A percentile compares a stretch with the other conserved stretches of the same genome.
phyloP scores from a whole-genome alignment of 1,140 invertebrate genomes.

The Meloidogyne exigua region DNA sequence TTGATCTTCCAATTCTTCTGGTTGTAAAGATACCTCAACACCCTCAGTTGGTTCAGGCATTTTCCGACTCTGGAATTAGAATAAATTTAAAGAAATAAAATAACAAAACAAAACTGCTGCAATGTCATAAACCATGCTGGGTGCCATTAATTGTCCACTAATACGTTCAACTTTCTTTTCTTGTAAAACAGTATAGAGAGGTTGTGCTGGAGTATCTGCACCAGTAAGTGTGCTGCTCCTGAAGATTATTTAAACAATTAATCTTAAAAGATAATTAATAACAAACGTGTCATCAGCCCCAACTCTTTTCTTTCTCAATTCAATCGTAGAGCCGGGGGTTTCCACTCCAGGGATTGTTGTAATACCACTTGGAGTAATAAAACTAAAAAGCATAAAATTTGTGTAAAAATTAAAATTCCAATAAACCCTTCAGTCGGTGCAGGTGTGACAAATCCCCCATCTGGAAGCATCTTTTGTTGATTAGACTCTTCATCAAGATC shows the following conservation, averaged over 20 bases:
- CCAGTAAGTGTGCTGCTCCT: conserved; percentile 65
- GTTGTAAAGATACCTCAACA: conserved; percentile 91
- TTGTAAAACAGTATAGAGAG: conserved; percentile 84
- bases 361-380: conserved; percentile 91
- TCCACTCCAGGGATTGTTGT: conserved; percentile 92
- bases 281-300: conserved; percentile 87
- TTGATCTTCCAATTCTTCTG: conserved; percentile 92
- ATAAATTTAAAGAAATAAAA: conserved; percentile 24
- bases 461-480: conserved; percentile 45
- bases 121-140: conserved; percentile 73
- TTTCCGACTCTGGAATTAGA: conserved; percentile 40
- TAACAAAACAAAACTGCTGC: conserved; percentile 28
- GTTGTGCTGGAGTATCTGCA: conserved; percentile 77
- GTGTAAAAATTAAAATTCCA: conserved; percentile 10
- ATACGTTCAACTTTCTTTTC: conserved; percentile 87
- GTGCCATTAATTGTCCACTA: conserved; percentile 86
- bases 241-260: conserved; percentile 13
- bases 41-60: conserved; percentile 60
- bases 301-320: conserved; percentile 91
- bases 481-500: conserved; percentile 70
- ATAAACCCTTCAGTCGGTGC: conserved; percentile 47
- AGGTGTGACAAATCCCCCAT: conserved; percentile 58
- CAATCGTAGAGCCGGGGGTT: conserved; percentile 90
- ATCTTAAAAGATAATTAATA: conserved; percentile 64
- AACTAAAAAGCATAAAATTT: conserved; percentile 19